phyloP scores from a whole-genome alignment of 2,113 vertebrate species.

The Peromyscus leucopus region DNA sequence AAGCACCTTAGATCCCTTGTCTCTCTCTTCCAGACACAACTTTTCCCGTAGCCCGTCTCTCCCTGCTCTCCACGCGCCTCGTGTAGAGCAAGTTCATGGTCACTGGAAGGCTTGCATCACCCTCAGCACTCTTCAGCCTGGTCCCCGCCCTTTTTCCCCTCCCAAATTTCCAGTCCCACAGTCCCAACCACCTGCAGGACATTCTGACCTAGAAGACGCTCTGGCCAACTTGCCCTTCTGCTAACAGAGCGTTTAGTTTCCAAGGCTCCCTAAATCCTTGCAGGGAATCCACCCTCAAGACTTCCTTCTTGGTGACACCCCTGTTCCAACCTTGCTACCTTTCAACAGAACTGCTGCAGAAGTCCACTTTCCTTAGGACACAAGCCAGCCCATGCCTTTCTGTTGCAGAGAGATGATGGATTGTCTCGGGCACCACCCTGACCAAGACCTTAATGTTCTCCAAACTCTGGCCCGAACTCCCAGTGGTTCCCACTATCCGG shows the following conservation, averaged over 20 bases:
- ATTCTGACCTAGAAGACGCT: background rate
- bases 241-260: background rate
- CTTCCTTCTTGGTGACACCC: background rate
- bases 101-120: background rate
- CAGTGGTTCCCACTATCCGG: background rate
- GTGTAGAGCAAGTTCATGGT: background rate
- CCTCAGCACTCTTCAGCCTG: background rate
- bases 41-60: background rate
- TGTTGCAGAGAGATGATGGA: background rate
- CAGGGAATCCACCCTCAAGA: background rate
- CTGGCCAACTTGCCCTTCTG: background rate
- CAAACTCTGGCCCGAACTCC: background rate
- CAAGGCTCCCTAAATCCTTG: background rate
- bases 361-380: background rate
- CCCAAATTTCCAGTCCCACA: background rate
- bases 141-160: background rate
- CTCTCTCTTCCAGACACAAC: background rate
- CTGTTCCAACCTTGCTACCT: background rate
- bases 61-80: background rate
- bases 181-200: constrained; percentile 1
- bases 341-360: background rate
- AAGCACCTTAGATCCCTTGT: background rate
- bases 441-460: background rate
- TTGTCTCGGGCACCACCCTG: background rate
- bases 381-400: background rate